Evolutionary conservation across 2,113 vertebrate species (phyloP).

Genomic region (Balaenoptera acutorostrata): DNA sequence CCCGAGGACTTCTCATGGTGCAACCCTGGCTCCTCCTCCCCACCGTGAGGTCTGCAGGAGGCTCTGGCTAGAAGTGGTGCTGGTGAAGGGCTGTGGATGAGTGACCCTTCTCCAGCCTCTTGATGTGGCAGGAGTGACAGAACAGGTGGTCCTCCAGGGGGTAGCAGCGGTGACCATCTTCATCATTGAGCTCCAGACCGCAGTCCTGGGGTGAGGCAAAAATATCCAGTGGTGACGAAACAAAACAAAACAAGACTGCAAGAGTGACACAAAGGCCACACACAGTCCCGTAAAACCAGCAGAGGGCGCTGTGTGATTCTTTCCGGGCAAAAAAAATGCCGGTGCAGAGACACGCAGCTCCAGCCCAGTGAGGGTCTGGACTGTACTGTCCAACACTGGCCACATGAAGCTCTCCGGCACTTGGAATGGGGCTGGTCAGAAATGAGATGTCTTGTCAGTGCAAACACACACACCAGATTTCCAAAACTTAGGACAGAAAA

Average conservation of each 20-base stretch:
- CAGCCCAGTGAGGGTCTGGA: not conserved
- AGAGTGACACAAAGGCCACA: not conserved
- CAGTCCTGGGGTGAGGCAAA: constrained; percentile 85
- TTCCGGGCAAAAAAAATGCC: not conserved
- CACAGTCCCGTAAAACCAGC: rapidly evolving
- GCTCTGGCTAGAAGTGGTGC: constrained; percentile 73
- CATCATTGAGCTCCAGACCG: constrained; percentile 92
- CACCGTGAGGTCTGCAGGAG: rapidly evolving
- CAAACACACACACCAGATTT: too few relatives aligned
- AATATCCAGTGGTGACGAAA: rapidly evolving
- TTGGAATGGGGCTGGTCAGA: not conserved
- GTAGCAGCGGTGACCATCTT: constrained; percentile 96
- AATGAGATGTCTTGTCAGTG: not conserved
- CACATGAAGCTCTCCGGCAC: rapidly evolving
- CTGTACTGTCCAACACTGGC: rapidly evolving
- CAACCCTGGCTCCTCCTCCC: not conserved
- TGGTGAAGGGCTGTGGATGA: constrained; percentile 76
- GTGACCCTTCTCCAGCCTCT: constrained; percentile 87
- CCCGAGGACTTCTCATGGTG: not conserved
- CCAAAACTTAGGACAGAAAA: not conserved
- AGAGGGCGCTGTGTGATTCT: not conserved
- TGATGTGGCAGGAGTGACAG: constrained; percentile 94
- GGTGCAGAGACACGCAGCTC: rapidly evolving
- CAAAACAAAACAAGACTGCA: not conserved
- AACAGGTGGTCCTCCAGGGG: constrained; percentile 92